phyloP scores from a whole-genome alignment of 2,888 invertebrate genomes.

The Oxytorus armatus region DNA sequence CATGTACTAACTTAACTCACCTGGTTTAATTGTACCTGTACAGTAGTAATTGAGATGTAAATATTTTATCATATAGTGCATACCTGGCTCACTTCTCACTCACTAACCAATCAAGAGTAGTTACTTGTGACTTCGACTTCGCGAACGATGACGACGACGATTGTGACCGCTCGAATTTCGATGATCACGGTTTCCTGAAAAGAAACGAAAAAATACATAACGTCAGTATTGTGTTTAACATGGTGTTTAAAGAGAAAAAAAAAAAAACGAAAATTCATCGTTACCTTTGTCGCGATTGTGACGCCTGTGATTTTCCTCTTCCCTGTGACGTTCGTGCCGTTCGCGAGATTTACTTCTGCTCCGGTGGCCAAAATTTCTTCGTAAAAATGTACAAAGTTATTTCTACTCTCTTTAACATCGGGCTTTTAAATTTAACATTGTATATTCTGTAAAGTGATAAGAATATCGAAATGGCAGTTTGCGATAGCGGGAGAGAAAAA shows the following conservation, averaged over 20 bases:
- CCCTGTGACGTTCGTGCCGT: conserved; percentile 81
- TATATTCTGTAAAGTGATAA: neutral
- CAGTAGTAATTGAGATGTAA: conserved; percentile 83
- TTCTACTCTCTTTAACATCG: neutral
- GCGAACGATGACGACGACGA: conserved; percentile 82
- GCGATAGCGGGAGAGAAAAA: neutral
- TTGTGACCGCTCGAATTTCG: conserved; percentile 81
- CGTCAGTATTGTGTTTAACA: neutral
- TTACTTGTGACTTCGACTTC: conserved; percentile 85
- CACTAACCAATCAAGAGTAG: conserved; percentile 85
- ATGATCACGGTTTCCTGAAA: conserved; percentile 80
- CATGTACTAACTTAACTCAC: conserved; percentile 83
- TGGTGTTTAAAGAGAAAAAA: conserved; percentile 18
- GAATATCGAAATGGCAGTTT: neutral
- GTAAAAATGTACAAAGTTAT: conserved; percentile 11
- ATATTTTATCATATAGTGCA: conserved; percentile 83
- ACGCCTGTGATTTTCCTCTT: conserved; percentile 82
- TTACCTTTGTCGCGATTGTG: conserved; percentile 82
- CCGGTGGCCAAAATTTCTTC: conserved; percentile 80
- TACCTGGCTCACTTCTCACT: conserved; percentile 84
- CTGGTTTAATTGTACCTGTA: conserved; percentile 83
- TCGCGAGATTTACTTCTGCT: conserved; percentile 83
- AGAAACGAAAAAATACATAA: conserved; percentile 23
- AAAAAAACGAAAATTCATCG: no score
- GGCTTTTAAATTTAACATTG: conserved; percentile 9